Base-by-base conservation (phyloP, 1,140 invertebrate species). In the Sarcophaga peregrina region DNA sequence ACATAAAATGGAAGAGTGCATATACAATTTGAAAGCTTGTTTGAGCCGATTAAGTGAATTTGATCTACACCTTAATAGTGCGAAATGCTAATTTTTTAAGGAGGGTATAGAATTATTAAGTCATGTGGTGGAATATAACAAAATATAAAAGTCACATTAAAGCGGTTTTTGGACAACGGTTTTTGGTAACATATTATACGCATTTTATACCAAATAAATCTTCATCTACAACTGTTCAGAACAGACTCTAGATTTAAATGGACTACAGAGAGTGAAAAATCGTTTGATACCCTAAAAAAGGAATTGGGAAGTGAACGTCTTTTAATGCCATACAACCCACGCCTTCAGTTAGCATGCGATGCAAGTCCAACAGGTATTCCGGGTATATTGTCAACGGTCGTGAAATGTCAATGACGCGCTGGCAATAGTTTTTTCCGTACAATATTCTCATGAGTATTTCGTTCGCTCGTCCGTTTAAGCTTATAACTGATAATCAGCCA, bases 361-460 rank as follows among this genome's bases (percentile, higher is more conserved):
- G 52, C 52, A 54, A 54, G 52, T 54, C 52, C 52, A 54, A 54
- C 52, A 15, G 52, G 52, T 54, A 54, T 54, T 54, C 10, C 52
- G 82, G 85, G 84, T 10, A 83, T 90, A n/a, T 80, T 90, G 13
- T 88, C 25, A 8, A 87, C 45, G 84, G 85, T 25, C 37, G 83
- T 68, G 86, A 87, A 88, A 85, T 80, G 80, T 89, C 88, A 13
- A 87, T 92, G 37, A 87, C 87, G 45, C 92, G 15, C 52, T 54
- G 15, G 5, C 15, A 9, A 54, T 15, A 54, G 52, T 54, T 54
- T 54, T 54, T 54, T 54, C 52, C 5, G 52, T 54, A 54, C 52
- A 54, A n/a, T n/a, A n/a, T 10, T 54, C 15, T 54, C 52, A 54
- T 54, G 52, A 54, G 52, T 54, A 54, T 54, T 54, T 54, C n/a